These are phyloP conservation scores for Cataglyphis cursor DNA, from an alignment of 2,888 invertebrate species.

Conservation along the genomic window DNA sequence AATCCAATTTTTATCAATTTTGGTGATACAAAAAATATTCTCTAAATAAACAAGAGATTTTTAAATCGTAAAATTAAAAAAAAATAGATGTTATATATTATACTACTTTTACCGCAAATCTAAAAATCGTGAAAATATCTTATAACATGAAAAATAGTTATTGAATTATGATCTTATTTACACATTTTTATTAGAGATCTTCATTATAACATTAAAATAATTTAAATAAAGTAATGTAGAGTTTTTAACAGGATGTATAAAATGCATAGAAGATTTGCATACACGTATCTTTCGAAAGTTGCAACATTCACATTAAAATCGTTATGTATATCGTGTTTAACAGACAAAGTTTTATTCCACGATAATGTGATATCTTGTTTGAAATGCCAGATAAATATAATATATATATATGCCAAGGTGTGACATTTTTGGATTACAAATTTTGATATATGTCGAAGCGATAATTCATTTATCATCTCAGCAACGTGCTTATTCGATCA, in stretches of 20 bases:
- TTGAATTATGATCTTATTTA: background rate
- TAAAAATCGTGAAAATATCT: background rate
- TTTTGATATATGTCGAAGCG: conserved; percentile 45
- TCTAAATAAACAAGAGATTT: background rate
- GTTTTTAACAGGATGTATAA: background rate
- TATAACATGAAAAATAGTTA: background rate
- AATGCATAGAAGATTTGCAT: background rate
- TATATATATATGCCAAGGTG: conserved; percentile 5
- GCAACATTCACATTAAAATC: background rate
- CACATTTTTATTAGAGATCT: background rate
- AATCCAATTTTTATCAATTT: background rate
- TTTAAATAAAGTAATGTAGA: background rate
- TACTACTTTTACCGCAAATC: background rate
- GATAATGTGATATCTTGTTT: conserved; percentile 41
- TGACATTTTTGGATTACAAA: conserved; percentile 43
- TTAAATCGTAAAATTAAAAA: background rate
- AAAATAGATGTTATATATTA: background rate
- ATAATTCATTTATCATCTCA: conserved; percentile 47
- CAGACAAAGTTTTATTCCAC: conserved; percentile 17
- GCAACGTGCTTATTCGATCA: conserved; percentile 42
- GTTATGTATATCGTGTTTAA: conserved; percentile 34
- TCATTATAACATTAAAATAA: background rate
- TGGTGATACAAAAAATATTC: background rate
- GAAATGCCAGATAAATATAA: conserved; percentile 20
- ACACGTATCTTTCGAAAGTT: background rate